Percentiles rank a stretch among this genome's conserved stretches.
phyloP scores from a whole-genome alignment of 2,797 vertebrate genomes.

The Toxotes lorentzi region DNA sequence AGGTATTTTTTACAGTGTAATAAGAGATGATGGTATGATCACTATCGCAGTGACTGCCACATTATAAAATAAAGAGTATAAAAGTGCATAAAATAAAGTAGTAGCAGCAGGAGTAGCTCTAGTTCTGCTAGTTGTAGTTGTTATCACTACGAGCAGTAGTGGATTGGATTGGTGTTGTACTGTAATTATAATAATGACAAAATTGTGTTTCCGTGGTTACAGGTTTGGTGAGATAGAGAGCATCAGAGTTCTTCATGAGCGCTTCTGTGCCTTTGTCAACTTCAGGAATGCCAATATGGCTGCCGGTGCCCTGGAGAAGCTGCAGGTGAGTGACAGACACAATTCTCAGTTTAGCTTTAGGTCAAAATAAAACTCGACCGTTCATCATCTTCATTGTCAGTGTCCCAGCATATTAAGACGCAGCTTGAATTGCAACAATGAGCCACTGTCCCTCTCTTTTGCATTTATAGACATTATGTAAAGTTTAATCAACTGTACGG shows the following conservation, averaged over 20 bases:
- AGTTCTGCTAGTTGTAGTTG: background rate
- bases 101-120: background rate
- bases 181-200: background rate
- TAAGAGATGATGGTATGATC: too few species aligned
- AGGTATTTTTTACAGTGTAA: too few species aligned
- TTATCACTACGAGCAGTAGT: background rate
- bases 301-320: constrained; percentile 73
- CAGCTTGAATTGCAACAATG: background rate
- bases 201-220: constrained; percentile 40
- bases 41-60: background rate
- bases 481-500: background rate
- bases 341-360: too few species aligned
- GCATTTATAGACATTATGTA: too few species aligned
- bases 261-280: constrained; percentile 83
- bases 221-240: constrained; percentile 79
- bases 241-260: constrained; percentile 68
- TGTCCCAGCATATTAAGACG: too few species aligned
- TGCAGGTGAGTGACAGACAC: constrained; percentile 65
- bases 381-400: background rate
- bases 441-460: too few species aligned
- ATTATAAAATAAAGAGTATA: background rate
- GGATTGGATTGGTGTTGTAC: background rate
- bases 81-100: background rate
- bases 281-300: constrained; percentile 77
- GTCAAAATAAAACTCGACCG: background rate